Evolutionary conservation across 2,888 invertebrate species (phyloP), one percentile per base, ranked within the genome.

Genomic region (Tinea trinotella): DNA sequence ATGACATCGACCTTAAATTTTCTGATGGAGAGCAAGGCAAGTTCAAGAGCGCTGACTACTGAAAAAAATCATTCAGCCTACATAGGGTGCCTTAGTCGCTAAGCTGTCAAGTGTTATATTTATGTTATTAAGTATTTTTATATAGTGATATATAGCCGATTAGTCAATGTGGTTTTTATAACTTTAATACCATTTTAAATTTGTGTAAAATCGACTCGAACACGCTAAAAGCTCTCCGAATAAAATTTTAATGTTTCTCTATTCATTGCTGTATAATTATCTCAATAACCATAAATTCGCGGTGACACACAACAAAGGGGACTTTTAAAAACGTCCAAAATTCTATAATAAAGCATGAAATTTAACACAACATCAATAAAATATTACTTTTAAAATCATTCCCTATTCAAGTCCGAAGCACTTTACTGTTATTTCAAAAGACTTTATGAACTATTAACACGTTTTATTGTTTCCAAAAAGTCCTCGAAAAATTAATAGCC

Each of bases 401-500:
- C 71, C 70, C 71, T 70, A 72, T 76, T 75, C 65, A 71, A 60
- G n/a, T 24, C 50, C 40, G 5, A 12, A 13, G 2, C 48, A 10
- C 18, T 17, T 18, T 34, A 56, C 54, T 49, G 54, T 40, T 34
- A 56, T 50, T 56, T 56, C 54, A 50, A 56, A 56, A 53, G 56
- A 35, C 12, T 20, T 35, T 22, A 15, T 49, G 19, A 54, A 53
- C 13, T 15, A 70, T 70, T 65, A 62, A 61, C 64, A 64, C 56
- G 61, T 73, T 78, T 81, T 80, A 76, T 77, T 72, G 73, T 75
- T 74, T 71, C 71, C 72, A 68, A 62, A 65, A 64, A 61, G 68
- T 72, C 70, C 74, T 74, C 74, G 65, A 72, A 59, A 68, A 74
- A 18, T 50, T 48, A 48, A 48, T 20, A 10, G 17, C 7, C 19